Conservation (phyloP, 2,797 vertebrate genomes). For the Borostomias antarcticus region DNA sequence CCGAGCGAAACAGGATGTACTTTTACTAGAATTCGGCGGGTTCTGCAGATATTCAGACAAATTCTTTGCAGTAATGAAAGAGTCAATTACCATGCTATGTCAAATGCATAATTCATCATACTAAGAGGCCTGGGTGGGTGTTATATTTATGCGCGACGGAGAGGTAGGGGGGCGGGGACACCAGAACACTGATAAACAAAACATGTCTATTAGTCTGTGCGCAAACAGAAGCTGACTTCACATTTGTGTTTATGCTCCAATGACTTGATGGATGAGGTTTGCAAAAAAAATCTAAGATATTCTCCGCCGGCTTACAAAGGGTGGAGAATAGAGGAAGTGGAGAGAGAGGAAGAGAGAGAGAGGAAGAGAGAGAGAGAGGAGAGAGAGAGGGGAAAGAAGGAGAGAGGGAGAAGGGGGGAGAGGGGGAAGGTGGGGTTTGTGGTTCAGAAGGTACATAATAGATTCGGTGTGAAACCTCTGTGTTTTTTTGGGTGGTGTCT, state of each 20-base stretch:
- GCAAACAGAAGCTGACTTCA: slow-evolving; percentile 40
- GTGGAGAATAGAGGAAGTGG: slow-evolving; percentile 44
- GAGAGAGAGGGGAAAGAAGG: not conserved
- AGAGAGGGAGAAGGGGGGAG: too few relatives aligned
- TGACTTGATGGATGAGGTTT: slow-evolving; percentile 53
- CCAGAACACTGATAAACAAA: slow-evolving; percentile 9
- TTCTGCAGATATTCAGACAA: too few relatives aligned
- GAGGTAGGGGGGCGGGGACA: not conserved
- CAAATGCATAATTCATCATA: slow-evolving; percentile 58
- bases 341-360: slow-evolving; percentile 32
- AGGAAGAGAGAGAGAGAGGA: slow-evolving; percentile 46
- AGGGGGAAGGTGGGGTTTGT: too few relatives aligned
- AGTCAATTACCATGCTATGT: slow-evolving; percentile 46
- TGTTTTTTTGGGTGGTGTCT: too few relatives aligned
- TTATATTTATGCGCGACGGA: not conserved
- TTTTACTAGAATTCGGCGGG: slow-evolving; percentile 38
- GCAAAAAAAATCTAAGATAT: not conserved
- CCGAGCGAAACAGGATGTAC: slow-evolving; percentile 14
- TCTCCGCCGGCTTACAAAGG: too few relatives aligned
- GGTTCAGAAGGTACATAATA: too few relatives aligned
- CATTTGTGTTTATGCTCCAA: slow-evolving; percentile 34
- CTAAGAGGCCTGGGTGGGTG: slow-evolving; percentile 12
- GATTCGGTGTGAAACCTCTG: too few relatives aligned
- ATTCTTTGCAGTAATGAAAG: slow-evolving; percentile 54
- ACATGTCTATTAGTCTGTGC: slow-evolving; percentile 7